These are phyloP conservation scores for Stylophora pistillata DNA, from an alignment of 64 coral and sea anemone genomes.

Conservation along the genomic window DNA sequence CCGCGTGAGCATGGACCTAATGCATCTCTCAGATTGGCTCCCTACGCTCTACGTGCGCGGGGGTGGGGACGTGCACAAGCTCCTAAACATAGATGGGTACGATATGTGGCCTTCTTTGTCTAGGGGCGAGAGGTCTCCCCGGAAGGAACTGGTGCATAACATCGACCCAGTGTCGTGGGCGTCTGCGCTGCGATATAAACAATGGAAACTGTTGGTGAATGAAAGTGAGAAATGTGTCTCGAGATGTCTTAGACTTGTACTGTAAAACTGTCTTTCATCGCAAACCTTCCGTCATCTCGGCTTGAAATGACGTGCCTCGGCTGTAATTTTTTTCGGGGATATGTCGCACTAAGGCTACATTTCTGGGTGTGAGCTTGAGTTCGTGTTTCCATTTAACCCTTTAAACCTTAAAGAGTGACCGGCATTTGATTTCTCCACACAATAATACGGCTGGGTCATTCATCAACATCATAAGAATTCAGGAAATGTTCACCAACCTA, in stretches of 20 bases:
- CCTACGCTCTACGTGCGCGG: conserved; percentile 9
- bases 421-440: too few relatives aligned
- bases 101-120: conserved; percentile 56
- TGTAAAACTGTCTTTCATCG: not conserved
- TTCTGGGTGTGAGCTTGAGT: too few relatives aligned
- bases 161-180: conserved; percentile 53
- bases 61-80: not conserved
- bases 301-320: too few relatives aligned
- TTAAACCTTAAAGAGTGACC: too few relatives aligned
- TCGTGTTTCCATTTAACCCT: too few relatives aligned
- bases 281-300: too few relatives aligned
- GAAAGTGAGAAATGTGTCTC: conserved; percentile 40
- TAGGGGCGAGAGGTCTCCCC: conserved; percentile 28
- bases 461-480: too few relatives aligned
- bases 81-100: not conserved
- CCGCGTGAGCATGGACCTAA: conserved; percentile 42
- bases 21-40: conserved; percentile 8
- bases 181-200: conserved; percentile 46
- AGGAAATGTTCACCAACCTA: too few relatives aligned
- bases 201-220: conserved; percentile 80
- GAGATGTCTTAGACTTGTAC: not conserved
- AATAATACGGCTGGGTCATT: too few relatives aligned
- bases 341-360: too few relatives aligned
- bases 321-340: too few relatives aligned
- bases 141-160: conserved; percentile 65